Evolutionary conservation across 2,797 vertebrate species (phyloP).

Genomic region (Pyrrhura leucotis): DNA sequence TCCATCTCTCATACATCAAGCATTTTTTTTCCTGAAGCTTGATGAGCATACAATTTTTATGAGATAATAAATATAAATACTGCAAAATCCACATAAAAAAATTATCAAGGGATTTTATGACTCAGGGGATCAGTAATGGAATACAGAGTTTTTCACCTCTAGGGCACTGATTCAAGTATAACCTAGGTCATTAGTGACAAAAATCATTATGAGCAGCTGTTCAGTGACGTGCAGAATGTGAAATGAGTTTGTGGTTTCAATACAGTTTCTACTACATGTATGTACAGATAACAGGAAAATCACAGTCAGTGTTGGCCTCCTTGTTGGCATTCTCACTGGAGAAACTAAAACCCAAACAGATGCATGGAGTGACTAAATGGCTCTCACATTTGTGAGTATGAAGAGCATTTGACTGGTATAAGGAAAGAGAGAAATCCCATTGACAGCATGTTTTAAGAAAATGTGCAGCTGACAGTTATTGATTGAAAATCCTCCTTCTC

Average conservation of each 20-base stretch:
- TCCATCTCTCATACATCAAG: neutral
- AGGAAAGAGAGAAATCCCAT: constrained; percentile 19
- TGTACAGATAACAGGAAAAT: constrained; percentile 8
- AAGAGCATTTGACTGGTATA: constrained; percentile 22
- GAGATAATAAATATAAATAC: constrained; percentile 32
- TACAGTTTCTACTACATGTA: neutral
- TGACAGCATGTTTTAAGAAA: constrained; percentile 49
- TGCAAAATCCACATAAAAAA: constrained; percentile 20
- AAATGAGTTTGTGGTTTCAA: constrained; percentile 44
- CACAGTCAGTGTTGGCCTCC: neutral
- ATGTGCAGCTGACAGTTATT: constrained; percentile 60
- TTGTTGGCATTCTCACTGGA: neutral
- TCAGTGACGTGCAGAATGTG: constrained; percentile 57
- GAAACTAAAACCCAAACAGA: constrained; percentile 24
- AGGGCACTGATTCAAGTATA: constrained; percentile 67
- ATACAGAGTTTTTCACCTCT: constrained; percentile 59
- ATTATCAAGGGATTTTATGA: constrained; percentile 40
- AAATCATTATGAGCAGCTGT: constrained; percentile 70
- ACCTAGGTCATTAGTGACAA: constrained; percentile 68
- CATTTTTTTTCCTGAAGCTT: constrained; percentile 11
- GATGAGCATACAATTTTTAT: constrained; percentile 24
- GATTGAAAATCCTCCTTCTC: constrained; percentile 48
- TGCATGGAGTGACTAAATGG: constrained; percentile 24
- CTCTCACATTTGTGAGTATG: constrained; percentile 16
- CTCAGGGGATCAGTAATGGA: constrained; percentile 60